Conservation (phyloP, 2,888 invertebrate species). For the Tetrapedia diversipes region DNA sequence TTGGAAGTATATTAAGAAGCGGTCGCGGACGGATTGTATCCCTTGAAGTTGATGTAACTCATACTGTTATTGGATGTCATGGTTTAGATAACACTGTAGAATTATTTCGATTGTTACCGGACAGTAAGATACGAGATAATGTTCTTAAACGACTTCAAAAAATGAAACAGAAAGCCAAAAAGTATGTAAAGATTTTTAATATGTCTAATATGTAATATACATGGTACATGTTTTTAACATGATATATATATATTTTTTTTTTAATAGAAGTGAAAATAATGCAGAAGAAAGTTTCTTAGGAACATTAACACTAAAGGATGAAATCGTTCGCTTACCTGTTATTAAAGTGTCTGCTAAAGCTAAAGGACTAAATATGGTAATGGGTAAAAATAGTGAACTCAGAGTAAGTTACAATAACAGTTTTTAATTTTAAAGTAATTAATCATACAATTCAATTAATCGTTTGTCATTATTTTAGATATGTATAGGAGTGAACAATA, state of each 20-base stretch:
- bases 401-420: slow-evolving; percentile 81
- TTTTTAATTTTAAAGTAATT: slow-evolving; percentile 18
- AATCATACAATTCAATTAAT: neutral
- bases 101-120: slow-evolving; percentile 90
- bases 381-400: slow-evolving; percentile 89
- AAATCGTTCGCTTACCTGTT: slow-evolving; percentile 88
- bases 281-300: slow-evolving; percentile 73
- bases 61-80: slow-evolving; percentile 90
- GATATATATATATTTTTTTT: neutral
- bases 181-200: slow-evolving; percentile 59
- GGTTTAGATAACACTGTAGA: slow-evolving; percentile 93
- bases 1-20: slow-evolving; percentile 91
- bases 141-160: slow-evolving; percentile 92
- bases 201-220: neutral
- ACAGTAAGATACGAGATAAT: slow-evolving; percentile 89
- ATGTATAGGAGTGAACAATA: slow-evolving; percentile 88
- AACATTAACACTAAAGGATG: slow-evolving; percentile 86
- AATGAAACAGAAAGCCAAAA: slow-evolving; percentile 85
- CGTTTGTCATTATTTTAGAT: slow-evolving; percentile 79
- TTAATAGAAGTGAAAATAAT: slow-evolving; percentile 71
- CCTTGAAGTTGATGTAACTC: slow-evolving; percentile 88
- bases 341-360: slow-evolving; percentile 87
- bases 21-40: slow-evolving; percentile 92
- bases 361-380: slow-evolving; percentile 88
- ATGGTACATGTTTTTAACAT: slow-evolving; percentile 1